phyloP scores from a whole-genome alignment of 2,113 vertebrate species.

The Thamnophis sirtalis region DNA sequence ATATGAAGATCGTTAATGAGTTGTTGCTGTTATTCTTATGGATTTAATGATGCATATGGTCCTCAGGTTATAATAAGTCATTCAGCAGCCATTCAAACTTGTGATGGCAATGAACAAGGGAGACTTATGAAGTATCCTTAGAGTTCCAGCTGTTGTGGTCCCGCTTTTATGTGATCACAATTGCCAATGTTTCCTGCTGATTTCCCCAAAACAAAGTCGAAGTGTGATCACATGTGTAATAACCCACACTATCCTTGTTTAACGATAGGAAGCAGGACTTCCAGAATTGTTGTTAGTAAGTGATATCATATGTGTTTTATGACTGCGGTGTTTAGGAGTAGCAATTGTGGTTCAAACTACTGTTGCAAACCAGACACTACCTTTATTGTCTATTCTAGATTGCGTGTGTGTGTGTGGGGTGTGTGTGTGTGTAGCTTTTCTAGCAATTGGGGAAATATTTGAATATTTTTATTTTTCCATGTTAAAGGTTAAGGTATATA shows the following conservation, averaged over 20 bases:
- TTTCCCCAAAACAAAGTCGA: not conserved
- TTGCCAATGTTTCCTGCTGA: not conserved
- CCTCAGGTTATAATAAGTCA: not conserved
- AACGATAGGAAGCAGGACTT: not conserved
- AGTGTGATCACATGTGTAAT: not conserved
- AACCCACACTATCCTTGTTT: not conserved
- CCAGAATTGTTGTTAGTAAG: not conserved
- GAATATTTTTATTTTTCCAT: not conserved
- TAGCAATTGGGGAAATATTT: not conserved
- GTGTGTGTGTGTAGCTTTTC: not conserved
- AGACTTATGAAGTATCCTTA: not conserved
- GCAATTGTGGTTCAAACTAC: not conserved
- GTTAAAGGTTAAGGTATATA: not conserved
- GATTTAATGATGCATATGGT: not conserved
- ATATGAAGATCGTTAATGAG: not conserved
- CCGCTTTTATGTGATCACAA: not conserved
- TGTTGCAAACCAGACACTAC: not conserved
- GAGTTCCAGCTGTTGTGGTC: not conserved
- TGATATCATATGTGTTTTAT: not conserved
- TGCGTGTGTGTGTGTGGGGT: not conserved
- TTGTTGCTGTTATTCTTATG: not conserved
- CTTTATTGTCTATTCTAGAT: not conserved
- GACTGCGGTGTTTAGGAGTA: not conserved
- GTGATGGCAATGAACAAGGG: not conserved
- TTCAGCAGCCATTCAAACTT: not conserved